Percentiles rank a stretch among this genome's conserved stretches.
Conservation (phyloP, 2,797 vertebrate genomes). For the Ctenochaetus hawaiiensis region DNA sequence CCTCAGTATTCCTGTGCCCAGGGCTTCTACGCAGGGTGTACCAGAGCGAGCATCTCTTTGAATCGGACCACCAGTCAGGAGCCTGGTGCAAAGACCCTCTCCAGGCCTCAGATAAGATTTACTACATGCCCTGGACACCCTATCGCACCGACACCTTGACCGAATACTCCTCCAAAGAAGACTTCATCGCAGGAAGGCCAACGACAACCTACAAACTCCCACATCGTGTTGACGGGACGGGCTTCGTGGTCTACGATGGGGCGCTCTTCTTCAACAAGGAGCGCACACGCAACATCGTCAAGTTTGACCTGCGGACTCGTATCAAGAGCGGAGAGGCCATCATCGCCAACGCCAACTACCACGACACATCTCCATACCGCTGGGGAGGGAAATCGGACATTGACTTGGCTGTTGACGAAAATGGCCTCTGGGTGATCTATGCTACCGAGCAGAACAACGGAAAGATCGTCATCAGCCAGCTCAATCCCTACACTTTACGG, state of each 20-base stretch:
- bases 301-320: constrained; percentile 96
- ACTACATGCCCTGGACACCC: constrained; percentile 99
- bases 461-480: constrained; percentile 96
- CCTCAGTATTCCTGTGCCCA: constrained; percentile 98
- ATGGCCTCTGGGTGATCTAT: constrained; percentile 99
- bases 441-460: constrained; percentile 99
- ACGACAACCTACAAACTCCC: constrained; percentile 98
- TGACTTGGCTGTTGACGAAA: constrained; percentile 97
- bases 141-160: constrained; percentile 97
- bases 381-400: constrained; percentile 99
- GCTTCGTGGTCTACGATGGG: constrained; percentile 97
- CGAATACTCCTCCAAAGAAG: constrained; percentile 98
- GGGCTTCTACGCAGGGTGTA: constrained; percentile 97
- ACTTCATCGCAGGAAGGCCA: constrained; percentile 96
- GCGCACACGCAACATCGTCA: constrained; percentile 97
- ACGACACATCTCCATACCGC: constrained; percentile 97
- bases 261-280: constrained; percentile 99
- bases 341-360: constrained; percentile 98
- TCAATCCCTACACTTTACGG: constrained; percentile 96
- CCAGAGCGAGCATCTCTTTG: constrained; percentile 98
- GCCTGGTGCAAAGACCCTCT: constrained; percentile 99
- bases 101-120: constrained; percentile 98
- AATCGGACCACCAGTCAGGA: constrained; percentile 98
- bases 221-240: constrained; percentile 96
- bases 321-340: constrained; percentile 99